Evolutionary conservation across 2,888 invertebrate species (phyloP).

Genomic region (Cerceris rybyensis): DNA sequence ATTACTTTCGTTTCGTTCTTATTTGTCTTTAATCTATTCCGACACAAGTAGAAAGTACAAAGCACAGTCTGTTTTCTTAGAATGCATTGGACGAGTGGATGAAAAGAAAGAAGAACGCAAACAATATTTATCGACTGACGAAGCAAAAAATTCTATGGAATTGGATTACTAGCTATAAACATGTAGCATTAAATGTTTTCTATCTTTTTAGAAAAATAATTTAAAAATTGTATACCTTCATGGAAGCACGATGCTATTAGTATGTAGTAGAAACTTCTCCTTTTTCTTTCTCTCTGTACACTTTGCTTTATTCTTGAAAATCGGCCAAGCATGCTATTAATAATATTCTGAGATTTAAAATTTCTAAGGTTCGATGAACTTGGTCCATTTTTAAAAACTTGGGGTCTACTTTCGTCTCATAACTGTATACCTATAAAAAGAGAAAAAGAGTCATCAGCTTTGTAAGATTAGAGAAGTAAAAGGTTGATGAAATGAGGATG

Average conservation of each 20-base stretch:
- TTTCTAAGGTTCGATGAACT: slow-evolving; percentile 16
- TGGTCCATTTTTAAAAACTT: slow-evolving; percentile 33
- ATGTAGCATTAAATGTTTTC: too few species aligned
- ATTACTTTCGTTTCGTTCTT: slow-evolving; percentile 27
- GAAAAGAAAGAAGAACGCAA: slow-evolving; percentile 4
- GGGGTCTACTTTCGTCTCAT: slow-evolving; percentile 26
- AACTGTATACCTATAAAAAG: slow-evolving; percentile 19
- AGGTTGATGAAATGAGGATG: slow-evolving; percentile 23
- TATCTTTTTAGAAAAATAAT: too few species aligned
- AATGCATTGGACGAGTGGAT: neutral
- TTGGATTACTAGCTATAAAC: too few species aligned
- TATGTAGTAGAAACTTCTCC: slow-evolving; percentile 9
- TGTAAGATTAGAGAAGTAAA: slow-evolving; percentile 13
- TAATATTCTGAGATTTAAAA: neutral
- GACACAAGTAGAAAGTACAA: slow-evolving; percentile 6
- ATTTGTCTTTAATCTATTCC: slow-evolving; percentile 33
- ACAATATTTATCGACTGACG: neutral
- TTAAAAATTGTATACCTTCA: neutral
- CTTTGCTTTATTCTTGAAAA: slow-evolving; percentile 47
- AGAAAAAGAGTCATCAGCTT: slow-evolving; percentile 31
- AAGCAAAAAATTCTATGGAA: neutral
- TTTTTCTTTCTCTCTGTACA: slow-evolving; percentile 33
- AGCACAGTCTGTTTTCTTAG: slow-evolving; percentile 3
- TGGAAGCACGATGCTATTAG: slow-evolving; percentile 3
- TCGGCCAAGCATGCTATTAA: slow-evolving; percentile 25